Base-by-base conservation (phyloP, 2,113 vertebrate species). In the Mastomys coucha region DNA sequence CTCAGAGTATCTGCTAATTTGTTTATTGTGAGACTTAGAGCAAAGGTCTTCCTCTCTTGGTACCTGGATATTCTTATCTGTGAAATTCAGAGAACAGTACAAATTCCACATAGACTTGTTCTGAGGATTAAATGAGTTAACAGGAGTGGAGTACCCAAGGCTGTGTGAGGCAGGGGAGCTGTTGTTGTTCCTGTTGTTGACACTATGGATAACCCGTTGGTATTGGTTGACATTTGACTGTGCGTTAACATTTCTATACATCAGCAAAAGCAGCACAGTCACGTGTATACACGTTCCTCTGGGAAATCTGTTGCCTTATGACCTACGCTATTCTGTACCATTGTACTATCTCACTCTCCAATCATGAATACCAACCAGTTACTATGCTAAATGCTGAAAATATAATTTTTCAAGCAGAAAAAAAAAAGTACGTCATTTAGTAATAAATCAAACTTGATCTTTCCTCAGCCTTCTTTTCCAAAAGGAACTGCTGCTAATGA, bases 371-470 rank as follows among this genome's bases (percentile, higher is more conserved):
- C 85, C 81, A 72, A 26, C 28, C 16, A 39, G 7, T 94, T 93
- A 63, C 24, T 63, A 10, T 49, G 24, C 77, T 91, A 85, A 96
- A 77, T 92, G 67, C 67, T 56, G 5, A 89, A 39, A 53, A 81
- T 80, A 91, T 0, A 89, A 1, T 89, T 95, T 94, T 76, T 42
- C 22, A 89, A 89, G 72, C 67, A 58, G 24, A 65, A 65, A 84
- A 60, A 84, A 60, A 85, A 19, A 10, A 91, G 33, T 75, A 91
- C 65, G 28, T 60, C 78, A 90, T 77, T 92, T 85, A 51, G 86
- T 67, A 63, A 82, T 78, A 89, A 88, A 72, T 60, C 70, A 86
- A 60, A 24, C 58, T 88, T n/a, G 58, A 63, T 9, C 1, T 85
- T 81, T 89, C 17, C 28, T 82, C 36, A 89, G 53, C 13, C 28